Evolutionary conservation across 1,140 invertebrate genomes (phyloP), one percentile per base, ranked within the genome.

Genomic region (Propsilocerus akamusi): DNA sequence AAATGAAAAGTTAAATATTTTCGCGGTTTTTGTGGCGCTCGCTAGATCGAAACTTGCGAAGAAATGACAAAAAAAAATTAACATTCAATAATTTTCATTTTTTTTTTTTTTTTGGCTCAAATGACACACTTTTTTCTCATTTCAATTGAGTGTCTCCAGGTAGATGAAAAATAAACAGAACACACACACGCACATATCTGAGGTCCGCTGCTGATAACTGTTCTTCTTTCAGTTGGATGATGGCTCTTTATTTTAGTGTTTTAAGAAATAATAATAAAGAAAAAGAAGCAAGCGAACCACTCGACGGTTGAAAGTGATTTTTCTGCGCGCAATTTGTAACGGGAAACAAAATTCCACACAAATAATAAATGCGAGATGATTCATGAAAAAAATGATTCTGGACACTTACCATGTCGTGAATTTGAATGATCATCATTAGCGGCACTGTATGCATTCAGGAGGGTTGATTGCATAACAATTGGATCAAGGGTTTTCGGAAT

Each of bases 401-500:
- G 28, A 30, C n/a, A 30, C 28, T 11, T 6, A 8, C 6, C 28
- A 11, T 8, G n/a, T 30, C 28, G n/a, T 2, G 28, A 3, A 3
- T 3, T 2, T 30, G n/a, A 4, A 30, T 30, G n/a, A 30, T 65
- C 60, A 54, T 69, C 53, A 56, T 68, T 70, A 47, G 72, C 75
- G 17, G 68, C 66, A 54, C 71, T 68, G 59, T 80, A 77, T 5
- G 76, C 73, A 52, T 74, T 73, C 26, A 86, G 59, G 8, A 86
- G 64, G 14, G 80, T 76, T 57, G 77, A 72, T 55, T 78, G 74
- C 58, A 81, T 86, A 51, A 81, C 59, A 54, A 74, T 69, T 25
- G 82, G 83, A 65, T 85, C 81, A 51, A 83, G 69, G 23, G 78
- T 71, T 49, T 60, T 70, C 48, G 74, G 66, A 48, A 64, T 58